Base-by-base conservation (phyloP, 2,888 invertebrate species). In the Cheilosia variabilis region DNA sequence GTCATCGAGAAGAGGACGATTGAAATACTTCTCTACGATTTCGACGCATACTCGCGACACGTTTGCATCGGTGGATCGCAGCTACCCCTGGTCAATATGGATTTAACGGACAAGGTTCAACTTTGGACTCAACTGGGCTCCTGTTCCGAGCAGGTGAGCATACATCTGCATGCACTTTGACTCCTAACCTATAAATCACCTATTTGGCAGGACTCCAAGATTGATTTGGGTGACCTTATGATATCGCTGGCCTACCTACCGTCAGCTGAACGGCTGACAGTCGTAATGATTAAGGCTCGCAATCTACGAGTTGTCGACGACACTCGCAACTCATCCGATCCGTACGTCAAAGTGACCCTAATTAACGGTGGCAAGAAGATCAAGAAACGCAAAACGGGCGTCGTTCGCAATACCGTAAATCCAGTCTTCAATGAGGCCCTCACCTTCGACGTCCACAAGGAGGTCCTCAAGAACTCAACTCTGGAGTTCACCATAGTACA, bases 391-490 rank as follows among this genome's bases (percentile, higher is more conserved):
- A 98, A 98, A 92, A 98, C 98, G 0, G 96, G 96, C 0, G 97
- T 98, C 1, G 96, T 97, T 91, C 95, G 96, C 90, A 96, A 96
- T 88, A 97, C 97, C 0, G 93, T 98, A 0, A 96, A 95, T 90
- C 98, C 98, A 0, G 96, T 98, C 0, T 98, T 97, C 93, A 98
- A 98, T 91, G 98, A 98, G 91, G 97, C 98, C 0, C 93, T 98
- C 87, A 97, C 98, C 10, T 98, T 98, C 91, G 98, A 98, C 90
- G 95, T 98, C 15, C 96, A 97, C 90, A 93, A 93, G 80, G 94
- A 95, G 53, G 91, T 92, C 65, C 91, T 95, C 17, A 93, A 93
- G 79, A 93, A 93, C 86, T 93, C 94, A 71, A 90, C 92, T 24
- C 90, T 95, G 13, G 95, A 95, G 89, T 93, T 95, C 88, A 92